Percentiles rank a stretch among this genome's conserved stretches.
Conservation (phyloP, 2,113 vertebrate genomes). For the Deroptyus accipitrinus region DNA sequence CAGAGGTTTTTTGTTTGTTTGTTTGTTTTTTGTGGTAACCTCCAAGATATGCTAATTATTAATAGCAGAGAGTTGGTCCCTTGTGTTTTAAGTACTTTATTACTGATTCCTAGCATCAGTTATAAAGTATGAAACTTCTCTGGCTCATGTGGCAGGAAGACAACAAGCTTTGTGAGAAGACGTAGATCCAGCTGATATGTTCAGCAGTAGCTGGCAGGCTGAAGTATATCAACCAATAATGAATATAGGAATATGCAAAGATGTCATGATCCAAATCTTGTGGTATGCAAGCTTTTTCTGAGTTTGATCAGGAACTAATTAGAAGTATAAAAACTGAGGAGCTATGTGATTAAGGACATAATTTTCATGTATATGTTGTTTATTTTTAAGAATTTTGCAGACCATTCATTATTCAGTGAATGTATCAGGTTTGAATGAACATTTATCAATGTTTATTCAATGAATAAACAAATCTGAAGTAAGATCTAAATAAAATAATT, state of each 20-base stretch:
- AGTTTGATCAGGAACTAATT: background rate
- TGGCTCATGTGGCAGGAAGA: background rate
- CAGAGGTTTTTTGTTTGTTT: background rate
- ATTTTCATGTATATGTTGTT: background rate
- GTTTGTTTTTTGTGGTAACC: background rate
- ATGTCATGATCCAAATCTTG: background rate
- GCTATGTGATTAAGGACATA: background rate
- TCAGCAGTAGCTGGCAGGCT: background rate
- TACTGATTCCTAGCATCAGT: background rate
- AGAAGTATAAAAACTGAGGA: background rate
- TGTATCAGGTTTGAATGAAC: background rate
- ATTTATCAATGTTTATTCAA: background rate
- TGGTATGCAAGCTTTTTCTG: background rate
- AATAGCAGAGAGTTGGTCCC: background rate
- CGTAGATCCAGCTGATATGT: background rate
- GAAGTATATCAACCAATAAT: background rate
- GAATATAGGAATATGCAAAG: background rate
- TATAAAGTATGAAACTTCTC: background rate
- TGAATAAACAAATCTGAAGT: background rate
- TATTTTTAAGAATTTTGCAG: background rate
- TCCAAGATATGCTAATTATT: slow-evolving; percentile 25
- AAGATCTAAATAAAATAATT: background rate
- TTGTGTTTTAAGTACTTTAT: background rate
- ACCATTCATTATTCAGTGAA: background rate
- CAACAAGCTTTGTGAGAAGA: background rate